Percentiles rank a stretch among this genome's conserved stretches.
Conservation (phyloP, 2,113 vertebrate genomes). For the Aspiorhynchus laticeps region DNA sequence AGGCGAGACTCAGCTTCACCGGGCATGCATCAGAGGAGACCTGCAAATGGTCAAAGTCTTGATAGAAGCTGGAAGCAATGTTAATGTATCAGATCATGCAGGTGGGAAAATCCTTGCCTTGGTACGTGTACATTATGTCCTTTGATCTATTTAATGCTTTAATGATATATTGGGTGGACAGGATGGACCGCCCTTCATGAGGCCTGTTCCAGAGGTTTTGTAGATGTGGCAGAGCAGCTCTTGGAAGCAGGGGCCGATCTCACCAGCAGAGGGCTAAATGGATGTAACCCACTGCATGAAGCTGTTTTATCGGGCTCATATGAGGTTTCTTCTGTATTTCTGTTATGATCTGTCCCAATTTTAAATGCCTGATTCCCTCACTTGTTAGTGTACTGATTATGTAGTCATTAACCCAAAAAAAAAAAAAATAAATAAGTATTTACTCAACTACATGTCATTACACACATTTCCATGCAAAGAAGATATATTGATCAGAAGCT, state of each 20-base stretch:
- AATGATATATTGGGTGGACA: constrained; percentile 59
- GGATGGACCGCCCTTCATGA: constrained; percentile 88
- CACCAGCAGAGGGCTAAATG: constrained; percentile 72
- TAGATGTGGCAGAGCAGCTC: constrained; percentile 75
- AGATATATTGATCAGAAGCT: background rate
- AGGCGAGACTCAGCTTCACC: constrained; percentile 81
- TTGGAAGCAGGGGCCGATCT: constrained; percentile 81
- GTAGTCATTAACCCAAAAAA: background rate
- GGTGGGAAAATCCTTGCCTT: constrained; percentile 70
- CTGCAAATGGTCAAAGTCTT: constrained; percentile 74
- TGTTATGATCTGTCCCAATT: background rate
- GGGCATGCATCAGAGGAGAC: constrained; percentile 76
- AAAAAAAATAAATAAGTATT: fast-evolving
- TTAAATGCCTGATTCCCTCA: background rate
- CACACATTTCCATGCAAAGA: background rate
- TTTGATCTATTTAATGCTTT: background rate
- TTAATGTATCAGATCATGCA: constrained; percentile 82
- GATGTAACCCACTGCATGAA: constrained; percentile 81
- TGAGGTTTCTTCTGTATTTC: constrained; percentile 73
- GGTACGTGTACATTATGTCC: background rate
- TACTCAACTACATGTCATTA: background rate
- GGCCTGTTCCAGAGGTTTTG: constrained; percentile 69
- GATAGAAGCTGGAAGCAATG: constrained; percentile 76
- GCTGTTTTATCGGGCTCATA: constrained; percentile 74
- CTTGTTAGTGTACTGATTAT: background rate